These are phyloP conservation scores for Stercorarius parasiticus DNA, from an alignment of 2,113 vertebrate genomes.

Conservation along the genomic window DNA sequence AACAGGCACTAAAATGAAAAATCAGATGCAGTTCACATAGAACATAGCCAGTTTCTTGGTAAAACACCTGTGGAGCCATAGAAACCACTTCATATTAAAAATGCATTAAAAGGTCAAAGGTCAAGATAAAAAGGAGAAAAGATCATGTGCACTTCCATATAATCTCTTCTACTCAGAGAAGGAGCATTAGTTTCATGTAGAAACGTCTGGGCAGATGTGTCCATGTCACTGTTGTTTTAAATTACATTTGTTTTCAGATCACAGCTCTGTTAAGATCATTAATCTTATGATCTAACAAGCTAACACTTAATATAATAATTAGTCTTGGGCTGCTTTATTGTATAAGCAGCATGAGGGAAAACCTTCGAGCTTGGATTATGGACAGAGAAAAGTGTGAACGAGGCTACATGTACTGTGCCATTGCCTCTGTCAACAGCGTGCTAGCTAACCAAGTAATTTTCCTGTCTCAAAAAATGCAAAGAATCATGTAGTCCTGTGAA, in stretches of 20 bases:
- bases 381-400: background rate
- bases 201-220: background rate
- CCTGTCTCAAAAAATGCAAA: background rate
- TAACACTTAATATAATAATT: background rate
- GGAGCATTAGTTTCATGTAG: background rate
- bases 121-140: background rate
- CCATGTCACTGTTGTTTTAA: background rate
- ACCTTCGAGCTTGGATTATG: background rate
- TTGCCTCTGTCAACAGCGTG: background rate
- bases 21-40: background rate
- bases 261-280: background rate
- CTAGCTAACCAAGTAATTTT: background rate
- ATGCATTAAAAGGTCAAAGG: background rate
- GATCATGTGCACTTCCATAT: background rate
- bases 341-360: background rate
- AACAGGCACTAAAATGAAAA: background rate
- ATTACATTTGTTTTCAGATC: background rate
- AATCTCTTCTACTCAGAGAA: background rate
- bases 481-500: background rate
- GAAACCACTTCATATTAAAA: conserved; percentile 25
- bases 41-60: background rate
- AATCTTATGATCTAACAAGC: background rate
- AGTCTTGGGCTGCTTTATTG: background rate
- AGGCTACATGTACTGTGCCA: background rate
- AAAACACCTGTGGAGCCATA: background rate